A percentile compares a stretch with the other conserved stretches of the same genome.
Conservation (phyloP, 2,113 vertebrate species). For the Alethe diademata region DNA sequence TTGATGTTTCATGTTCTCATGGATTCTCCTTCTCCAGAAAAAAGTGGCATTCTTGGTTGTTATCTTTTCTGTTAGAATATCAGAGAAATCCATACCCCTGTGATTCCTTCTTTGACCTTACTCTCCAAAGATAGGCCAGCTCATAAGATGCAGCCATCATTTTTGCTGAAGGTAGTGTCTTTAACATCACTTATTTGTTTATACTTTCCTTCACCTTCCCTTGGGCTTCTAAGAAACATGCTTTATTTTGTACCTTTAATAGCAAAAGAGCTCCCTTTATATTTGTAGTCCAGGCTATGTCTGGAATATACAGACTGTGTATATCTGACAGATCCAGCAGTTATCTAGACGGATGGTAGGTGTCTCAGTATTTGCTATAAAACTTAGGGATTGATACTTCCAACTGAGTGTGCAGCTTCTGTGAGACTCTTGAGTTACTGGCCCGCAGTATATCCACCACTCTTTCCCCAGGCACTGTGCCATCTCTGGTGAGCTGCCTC, state of each 20-base stretch:
- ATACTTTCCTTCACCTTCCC: not conserved
- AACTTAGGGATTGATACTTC: not conserved
- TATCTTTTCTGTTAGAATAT: not conserved
- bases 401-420: not conserved
- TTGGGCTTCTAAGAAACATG: not conserved
- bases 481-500: not conserved
- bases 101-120: not conserved
- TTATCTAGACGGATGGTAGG: not conserved
- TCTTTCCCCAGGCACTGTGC: not conserved
- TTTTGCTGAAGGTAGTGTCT: not conserved
- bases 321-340: not conserved
- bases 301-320: not conserved
- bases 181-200: not conserved
- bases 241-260: not conserved
- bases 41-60: not conserved
- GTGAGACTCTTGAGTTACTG: not conserved
- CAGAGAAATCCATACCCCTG: not conserved
- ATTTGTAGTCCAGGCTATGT: not conserved
- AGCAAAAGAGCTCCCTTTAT: not conserved
- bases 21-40: not conserved
- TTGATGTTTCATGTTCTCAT: not conserved
- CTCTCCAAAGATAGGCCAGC: not conserved
- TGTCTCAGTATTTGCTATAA: not conserved
- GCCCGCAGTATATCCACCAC: not conserved
- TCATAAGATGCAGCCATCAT: not conserved